Conservation (phyloP, 2,113 vertebrate genomes). For the Rhea americana region DNA sequence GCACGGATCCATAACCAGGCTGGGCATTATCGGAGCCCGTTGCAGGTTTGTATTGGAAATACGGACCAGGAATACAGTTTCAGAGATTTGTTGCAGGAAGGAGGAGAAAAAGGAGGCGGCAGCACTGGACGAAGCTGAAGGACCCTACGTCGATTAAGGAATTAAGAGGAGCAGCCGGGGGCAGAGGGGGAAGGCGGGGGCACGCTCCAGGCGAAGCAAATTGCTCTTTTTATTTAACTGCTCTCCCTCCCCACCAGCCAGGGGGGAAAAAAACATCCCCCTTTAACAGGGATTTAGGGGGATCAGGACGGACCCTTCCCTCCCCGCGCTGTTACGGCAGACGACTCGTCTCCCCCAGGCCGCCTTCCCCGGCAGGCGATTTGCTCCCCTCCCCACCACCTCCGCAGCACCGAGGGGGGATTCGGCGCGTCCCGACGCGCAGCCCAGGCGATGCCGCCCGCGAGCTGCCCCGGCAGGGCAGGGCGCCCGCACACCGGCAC, state of each 20-base stretch:
- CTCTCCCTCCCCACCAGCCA: background rate
- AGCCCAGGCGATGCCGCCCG: too few species aligned
- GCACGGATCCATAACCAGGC: too few species aligned
- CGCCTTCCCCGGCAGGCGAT: too few species aligned
- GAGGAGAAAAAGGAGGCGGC: background rate
- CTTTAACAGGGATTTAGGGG: too few species aligned
- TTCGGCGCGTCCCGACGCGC: too few species aligned
- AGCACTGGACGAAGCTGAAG: background rate
- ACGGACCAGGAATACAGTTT: background rate
- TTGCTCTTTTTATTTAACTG: constrained; percentile 7
- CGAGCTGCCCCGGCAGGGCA: too few species aligned
- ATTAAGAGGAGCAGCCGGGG: constrained; percentile 19
- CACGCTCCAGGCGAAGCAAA: background rate
- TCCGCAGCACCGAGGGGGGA: too few species aligned
- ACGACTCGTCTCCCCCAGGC: too few species aligned
- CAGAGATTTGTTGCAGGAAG: background rate
- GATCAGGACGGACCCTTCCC: background rate
- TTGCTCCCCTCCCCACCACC: background rate
- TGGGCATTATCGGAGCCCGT: too few species aligned
- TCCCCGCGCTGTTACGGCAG: background rate
- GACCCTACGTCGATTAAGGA: background rate
- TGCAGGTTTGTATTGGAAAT: background rate
- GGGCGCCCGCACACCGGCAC: too few species aligned
- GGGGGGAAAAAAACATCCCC: too few species aligned
- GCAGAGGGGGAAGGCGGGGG: background rate